Percentiles rank a stretch among this genome's conserved stretches.
phyloP scores from a whole-genome alignment of 2,888 invertebrate species.

The Phortica magna region DNA sequence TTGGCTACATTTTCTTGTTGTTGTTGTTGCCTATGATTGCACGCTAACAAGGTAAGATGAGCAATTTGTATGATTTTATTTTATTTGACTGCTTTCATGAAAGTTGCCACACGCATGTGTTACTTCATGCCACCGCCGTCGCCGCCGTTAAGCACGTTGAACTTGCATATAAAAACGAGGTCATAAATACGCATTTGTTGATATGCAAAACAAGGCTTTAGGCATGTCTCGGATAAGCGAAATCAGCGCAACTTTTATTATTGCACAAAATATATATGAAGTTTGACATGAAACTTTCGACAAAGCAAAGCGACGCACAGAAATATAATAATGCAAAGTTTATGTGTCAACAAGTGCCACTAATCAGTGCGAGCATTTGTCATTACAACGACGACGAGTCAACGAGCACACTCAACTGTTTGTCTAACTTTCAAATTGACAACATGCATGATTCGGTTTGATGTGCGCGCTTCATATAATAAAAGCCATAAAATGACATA shows the following conservation, averaged over 20 bases:
- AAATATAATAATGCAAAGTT: constrained; percentile 8
- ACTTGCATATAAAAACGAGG: constrained; percentile 1
- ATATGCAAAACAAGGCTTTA: not conserved
- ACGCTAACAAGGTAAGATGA: constrained; percentile 13
- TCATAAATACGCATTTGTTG: not conserved
- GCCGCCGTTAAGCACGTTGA: not conserved
- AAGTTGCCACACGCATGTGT: constrained; percentile 6
- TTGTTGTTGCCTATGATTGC: not conserved
- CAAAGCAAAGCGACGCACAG: not conserved
- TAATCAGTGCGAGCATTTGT: not conserved
- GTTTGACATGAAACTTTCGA: too few relatives aligned
- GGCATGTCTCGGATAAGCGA: not conserved
- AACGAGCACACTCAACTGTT: constrained; percentile 7
- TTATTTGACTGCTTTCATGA: constrained; percentile 14
- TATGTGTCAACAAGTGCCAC: constrained; percentile 13
- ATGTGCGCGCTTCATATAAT: not conserved
- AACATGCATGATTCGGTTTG: constrained; percentile 22
- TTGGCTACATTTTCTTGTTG: not conserved
- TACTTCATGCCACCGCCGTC: not conserved
- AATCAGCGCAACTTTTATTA: not conserved
- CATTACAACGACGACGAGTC: not conserved
- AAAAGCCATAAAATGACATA: not conserved
- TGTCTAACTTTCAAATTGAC: constrained; percentile 21
- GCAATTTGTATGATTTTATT: constrained; percentile 28
- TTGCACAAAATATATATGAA: too few relatives aligned